These are phyloP conservation scores for Pentalonia nigronervosa DNA, from an alignment of 1,140 invertebrate genomes.

Conservation along the genomic window DNA sequence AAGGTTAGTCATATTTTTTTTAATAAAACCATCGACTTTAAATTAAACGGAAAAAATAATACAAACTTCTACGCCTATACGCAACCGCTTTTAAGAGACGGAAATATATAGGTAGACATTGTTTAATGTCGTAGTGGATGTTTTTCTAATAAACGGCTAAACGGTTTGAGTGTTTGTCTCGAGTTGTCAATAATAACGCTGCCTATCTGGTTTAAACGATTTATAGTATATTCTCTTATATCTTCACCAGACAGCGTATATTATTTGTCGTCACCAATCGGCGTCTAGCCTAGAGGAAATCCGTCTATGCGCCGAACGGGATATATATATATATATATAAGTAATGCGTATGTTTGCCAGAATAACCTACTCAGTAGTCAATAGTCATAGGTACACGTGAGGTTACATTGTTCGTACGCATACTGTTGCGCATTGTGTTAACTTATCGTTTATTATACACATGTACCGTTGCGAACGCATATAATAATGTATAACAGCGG, in stretches of 20 bases:
- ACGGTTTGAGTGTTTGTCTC: too few relatives aligned
- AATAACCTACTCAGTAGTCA: not conserved
- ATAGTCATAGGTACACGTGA: not conserved
- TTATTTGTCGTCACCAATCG: not conserved
- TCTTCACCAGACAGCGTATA: not conserved
- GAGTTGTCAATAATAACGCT: too few relatives aligned
- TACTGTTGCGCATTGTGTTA: not conserved
- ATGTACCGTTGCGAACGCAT: not conserved
- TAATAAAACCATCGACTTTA: not conserved
- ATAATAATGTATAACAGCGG: too few relatives aligned
- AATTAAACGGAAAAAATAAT: not conserved
- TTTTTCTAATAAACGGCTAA: too few relatives aligned
- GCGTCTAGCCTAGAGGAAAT: not conserved
- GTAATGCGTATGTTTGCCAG: not conserved
- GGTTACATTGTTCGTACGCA: not conserved
- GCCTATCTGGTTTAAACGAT: too few relatives aligned
- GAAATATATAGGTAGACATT: too few relatives aligned
- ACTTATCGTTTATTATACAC: not conserved
- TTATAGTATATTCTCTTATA: not conserved
- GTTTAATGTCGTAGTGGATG: too few relatives aligned
- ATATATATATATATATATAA: not conserved
- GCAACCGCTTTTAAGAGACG: not conserved
- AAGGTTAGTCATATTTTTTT: not conserved
- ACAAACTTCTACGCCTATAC: not conserved
- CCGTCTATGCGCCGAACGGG: not conserved